Percentiles rank a stretch among this genome's conserved stretches.
Conservation (phyloP, 2,113 vertebrate species). For the Terrapene triunguis region DNA sequence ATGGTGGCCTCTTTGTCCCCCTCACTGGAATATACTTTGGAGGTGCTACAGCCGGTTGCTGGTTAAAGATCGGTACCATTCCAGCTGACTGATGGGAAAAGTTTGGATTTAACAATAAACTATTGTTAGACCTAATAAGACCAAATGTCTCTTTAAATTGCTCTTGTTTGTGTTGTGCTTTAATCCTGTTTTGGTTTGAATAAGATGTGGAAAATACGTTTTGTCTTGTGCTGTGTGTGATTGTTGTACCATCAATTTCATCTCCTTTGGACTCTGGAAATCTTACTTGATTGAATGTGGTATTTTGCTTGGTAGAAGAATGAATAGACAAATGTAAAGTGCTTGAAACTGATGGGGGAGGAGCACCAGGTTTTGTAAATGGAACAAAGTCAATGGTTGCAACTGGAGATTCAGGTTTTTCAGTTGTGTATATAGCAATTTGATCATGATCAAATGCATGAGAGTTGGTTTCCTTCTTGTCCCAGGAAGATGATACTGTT, state of each 20-base stretch:
- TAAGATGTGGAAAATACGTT: not conserved
- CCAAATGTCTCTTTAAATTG: not conserved
- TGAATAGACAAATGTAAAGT: not conserved
- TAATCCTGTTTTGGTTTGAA: constrained; percentile 18
- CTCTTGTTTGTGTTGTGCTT: not conserved
- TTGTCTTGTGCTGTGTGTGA: not conserved
- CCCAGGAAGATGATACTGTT: not conserved
- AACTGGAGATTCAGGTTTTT: not conserved
- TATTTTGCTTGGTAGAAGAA: not conserved
- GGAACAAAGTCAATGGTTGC: not conserved
- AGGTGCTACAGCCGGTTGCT: constrained; percentile 17
- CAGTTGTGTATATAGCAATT: not conserved
- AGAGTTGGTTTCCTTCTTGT: constrained; percentile 12
- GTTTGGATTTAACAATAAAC: constrained; percentile 18
- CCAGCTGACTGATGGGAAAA: not conserved
- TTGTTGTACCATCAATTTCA: not conserved
- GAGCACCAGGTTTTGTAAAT: not conserved
- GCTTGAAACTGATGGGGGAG: not conserved
- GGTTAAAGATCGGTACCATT: constrained; percentile 26
- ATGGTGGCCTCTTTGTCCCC: constrained; percentile 44
- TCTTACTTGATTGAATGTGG: not conserved
- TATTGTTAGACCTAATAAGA: constrained; percentile 17
- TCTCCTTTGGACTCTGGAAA: not conserved
- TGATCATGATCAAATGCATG: constrained; percentile 9
- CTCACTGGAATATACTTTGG: constrained; percentile 7